phyloP scores from a whole-genome alignment of 2,888 invertebrate species.

The Zaprionus bogoriensis region DNA sequence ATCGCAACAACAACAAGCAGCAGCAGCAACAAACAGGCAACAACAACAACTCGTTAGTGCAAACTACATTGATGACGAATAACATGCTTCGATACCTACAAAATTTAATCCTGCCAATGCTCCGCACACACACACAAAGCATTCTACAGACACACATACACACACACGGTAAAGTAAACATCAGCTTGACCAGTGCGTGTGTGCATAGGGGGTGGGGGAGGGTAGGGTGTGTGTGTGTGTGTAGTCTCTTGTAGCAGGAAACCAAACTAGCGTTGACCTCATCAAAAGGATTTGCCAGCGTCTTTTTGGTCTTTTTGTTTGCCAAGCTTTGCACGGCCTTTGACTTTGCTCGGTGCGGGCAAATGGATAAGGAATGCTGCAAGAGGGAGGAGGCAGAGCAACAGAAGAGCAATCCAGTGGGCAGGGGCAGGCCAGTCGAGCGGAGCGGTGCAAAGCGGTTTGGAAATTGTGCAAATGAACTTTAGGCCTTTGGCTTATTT shows the following conservation, averaged over 20 bases:
- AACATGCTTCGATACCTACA: conserved; percentile 80
- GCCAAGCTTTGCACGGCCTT: conserved; percentile 69
- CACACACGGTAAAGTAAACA: conserved; percentile 38
- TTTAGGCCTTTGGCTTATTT: conserved; percentile 79
- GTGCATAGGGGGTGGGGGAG: no score
- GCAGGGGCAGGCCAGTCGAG: not conserved
- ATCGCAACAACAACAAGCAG: conserved; percentile 24
- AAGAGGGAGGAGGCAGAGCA: not conserved
- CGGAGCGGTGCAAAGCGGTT: conserved; percentile 40
- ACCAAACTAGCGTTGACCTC: conserved; percentile 75
- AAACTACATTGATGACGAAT: conserved; percentile 78
- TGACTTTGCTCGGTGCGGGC: conserved; percentile 61
- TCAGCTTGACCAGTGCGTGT: conserved; percentile 40
- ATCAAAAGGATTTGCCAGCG: conserved; percentile 77
- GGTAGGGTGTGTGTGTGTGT: conserved; percentile 26
- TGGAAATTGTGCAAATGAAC: conserved; percentile 77
- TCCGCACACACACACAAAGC: conserved; percentile 11
- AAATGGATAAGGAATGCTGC: not conserved
- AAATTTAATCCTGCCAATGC: conserved; percentile 77
- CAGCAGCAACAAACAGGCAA: conserved; percentile 13
- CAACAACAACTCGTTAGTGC: conserved; percentile 63
- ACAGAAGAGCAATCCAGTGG: not conserved
- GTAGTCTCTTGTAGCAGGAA: conserved; percentile 43
- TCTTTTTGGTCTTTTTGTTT: conserved; percentile 79
- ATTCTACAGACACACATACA: conserved; percentile 16